A percentile compares a stretch with the other conserved stretches of the same genome.
Conservation (phyloP, 1,140 invertebrate species). For the Condylostylus longicornis region DNA sequence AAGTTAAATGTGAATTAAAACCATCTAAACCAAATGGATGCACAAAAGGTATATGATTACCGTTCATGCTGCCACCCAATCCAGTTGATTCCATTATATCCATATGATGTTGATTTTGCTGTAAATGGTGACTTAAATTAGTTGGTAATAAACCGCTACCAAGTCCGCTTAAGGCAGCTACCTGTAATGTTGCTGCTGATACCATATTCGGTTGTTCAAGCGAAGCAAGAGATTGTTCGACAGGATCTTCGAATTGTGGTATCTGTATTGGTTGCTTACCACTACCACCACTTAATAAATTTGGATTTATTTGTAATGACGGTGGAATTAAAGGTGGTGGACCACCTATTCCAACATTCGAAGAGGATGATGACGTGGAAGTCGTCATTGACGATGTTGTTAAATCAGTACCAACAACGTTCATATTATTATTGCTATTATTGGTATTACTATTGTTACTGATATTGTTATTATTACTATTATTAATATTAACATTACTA, state of each 20-base stretch:
- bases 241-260: slow-evolving; percentile 39
- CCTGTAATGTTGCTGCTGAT: slow-evolving; percentile 13
- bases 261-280: slow-evolving; percentile 29
- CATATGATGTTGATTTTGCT: slow-evolving; percentile 21
- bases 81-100: slow-evolving; percentile 20
- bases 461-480: slow-evolving; percentile 7
- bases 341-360: slow-evolving; percentile 10
- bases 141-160: no score
- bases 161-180: no score
- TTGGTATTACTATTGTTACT: slow-evolving; percentile 8
- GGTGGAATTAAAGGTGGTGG: slow-evolving; percentile 4
- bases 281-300: slow-evolving; percentile 10
- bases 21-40: slow-evolving; percentile 19
- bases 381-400: slow-evolving; percentile 24
- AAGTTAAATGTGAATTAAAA: slow-evolving; percentile 4
- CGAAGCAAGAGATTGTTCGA: slow-evolving; percentile 48
- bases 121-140: slow-evolving; percentile 13
- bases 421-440: not conserved
- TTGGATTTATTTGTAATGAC: not conserved
- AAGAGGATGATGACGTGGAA: slow-evolving; percentile 29
- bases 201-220: slow-evolving; percentile 37
- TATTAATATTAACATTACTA: no score
- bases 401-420: slow-evolving; percentile 12
- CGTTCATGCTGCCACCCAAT: slow-evolving; percentile 23
- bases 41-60: slow-evolving; percentile 23